Conservation (phyloP, 2,888 invertebrate species). For the Orchestes rusci region DNA sequence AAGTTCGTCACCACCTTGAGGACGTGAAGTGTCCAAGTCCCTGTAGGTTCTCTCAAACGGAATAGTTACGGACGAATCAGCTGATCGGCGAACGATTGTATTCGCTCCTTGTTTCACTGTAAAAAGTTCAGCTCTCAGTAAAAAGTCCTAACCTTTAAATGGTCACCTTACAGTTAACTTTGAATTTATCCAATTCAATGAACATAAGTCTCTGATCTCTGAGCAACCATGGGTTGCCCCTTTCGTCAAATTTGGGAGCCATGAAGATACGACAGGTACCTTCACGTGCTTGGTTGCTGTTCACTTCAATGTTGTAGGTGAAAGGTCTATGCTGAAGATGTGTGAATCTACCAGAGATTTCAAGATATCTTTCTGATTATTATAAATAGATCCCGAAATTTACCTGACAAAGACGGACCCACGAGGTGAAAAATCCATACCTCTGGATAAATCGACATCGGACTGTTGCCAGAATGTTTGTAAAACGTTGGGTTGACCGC, state of each 20-base stretch:
- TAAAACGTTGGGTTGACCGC: conserved; percentile 39
- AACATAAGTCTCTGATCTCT: conserved; percentile 58
- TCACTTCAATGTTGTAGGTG: conserved; percentile 51
- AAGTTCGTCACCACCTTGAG: too few relatives aligned
- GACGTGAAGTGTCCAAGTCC: conserved; percentile 54
- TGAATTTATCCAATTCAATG: conserved; percentile 70
- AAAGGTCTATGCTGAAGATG: conserved; percentile 72
- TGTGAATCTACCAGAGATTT: too few relatives aligned
- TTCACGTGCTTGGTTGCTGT: too few relatives aligned
- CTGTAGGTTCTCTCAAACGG: conserved; percentile 78
- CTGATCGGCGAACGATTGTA: conserved; percentile 57
- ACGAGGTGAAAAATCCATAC: conserved; percentile 74
- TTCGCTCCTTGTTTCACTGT: conserved; percentile 62
- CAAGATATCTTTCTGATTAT: too few relatives aligned
- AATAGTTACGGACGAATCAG: conserved; percentile 72
- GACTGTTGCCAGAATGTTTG: conserved; percentile 74
- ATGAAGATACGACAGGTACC: conserved; percentile 67
- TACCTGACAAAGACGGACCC: conserved; percentile 56
- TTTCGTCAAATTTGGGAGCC: conserved; percentile 60
- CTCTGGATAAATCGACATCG: conserved; percentile 68
- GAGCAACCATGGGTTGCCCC: conserved; percentile 55
- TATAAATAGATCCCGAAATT: too few relatives aligned
- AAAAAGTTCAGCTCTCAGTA: too few relatives aligned
- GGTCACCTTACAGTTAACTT: too few relatives aligned
- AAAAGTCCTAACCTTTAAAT: too few relatives aligned